phyloP scores from a whole-genome alignment of 2,888 invertebrate genomes.

The Bombylius discolor region DNA sequence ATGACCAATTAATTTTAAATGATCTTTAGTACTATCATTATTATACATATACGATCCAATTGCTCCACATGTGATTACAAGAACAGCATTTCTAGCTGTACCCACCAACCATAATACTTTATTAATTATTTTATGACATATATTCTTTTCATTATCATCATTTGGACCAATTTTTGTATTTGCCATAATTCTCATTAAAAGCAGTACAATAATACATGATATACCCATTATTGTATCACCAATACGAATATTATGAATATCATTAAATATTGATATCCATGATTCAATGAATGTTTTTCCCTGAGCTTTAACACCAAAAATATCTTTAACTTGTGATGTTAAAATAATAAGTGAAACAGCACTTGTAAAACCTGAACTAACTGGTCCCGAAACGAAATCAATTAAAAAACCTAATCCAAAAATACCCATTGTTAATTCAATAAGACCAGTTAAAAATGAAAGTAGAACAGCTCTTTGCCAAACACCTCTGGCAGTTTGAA shows the following conservation, averaged over 20 bases:
- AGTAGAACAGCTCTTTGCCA: conserved; percentile 58
- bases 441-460: conserved; percentile 59
- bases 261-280: conserved; percentile 58
- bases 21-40: conserved; percentile 34
- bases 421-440: conserved; percentile 68
- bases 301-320: conserved; percentile 58
- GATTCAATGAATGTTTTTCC: conserved; percentile 69
- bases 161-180: conserved; percentile 49
- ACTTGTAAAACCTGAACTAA: conserved; percentile 79
- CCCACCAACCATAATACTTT: conserved; percentile 62
- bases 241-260: conserved; percentile 51
- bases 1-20: conserved; percentile 55
- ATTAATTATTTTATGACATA: conserved; percentile 47
- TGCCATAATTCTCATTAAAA: conserved; percentile 62
- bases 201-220: conserved; percentile 57
- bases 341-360: conserved; percentile 82
- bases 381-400: conserved; percentile 82
- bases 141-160: conserved; percentile 38
- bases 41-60: conserved; percentile 52
- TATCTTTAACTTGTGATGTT: conserved; percentile 74
- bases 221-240: conserved; percentile 68
- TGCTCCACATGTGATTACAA: conserved; percentile 60
- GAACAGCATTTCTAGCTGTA: conserved; percentile 70
- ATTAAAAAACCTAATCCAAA: conserved; percentile 76
- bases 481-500: conserved; percentile 55